phyloP scores from a whole-genome alignment of 2,888 invertebrate species.

The Meliscaeva auricollis region DNA sequence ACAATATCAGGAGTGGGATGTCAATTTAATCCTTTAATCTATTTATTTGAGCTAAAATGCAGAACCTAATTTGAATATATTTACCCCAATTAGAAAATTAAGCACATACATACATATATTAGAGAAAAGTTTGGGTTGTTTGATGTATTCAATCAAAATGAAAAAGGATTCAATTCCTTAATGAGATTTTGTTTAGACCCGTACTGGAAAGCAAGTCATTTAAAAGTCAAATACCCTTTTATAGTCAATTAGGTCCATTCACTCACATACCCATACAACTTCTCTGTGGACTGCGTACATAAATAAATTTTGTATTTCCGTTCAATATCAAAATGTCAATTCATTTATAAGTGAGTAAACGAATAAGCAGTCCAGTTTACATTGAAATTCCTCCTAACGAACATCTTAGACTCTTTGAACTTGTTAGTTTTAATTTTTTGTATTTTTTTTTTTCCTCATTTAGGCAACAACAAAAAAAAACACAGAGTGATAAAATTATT shows the following conservation, averaged over 20 bases:
- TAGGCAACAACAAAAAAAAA: constrained; percentile 22
- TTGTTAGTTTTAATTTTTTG: constrained; percentile 11
- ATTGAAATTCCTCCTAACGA: neutral
- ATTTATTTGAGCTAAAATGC: neutral
- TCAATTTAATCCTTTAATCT: neutral
- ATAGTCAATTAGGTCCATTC: neutral
- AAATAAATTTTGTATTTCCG: constrained; percentile 13
- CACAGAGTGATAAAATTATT: neutral
- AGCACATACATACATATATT: no score
- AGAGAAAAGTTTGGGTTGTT: no score
- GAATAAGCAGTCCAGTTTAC: constrained; percentile 5
- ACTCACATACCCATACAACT: neutral
- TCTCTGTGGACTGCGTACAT: neutral
- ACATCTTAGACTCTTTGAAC: constrained; percentile 48
- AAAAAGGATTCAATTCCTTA: neutral
- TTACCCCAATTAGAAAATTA: neutral
- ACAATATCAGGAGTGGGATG: no score
- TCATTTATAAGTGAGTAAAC: constrained; percentile 21
- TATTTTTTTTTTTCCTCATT: neutral
- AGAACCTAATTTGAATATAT: neutral
- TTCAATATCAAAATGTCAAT: constrained; percentile 51
- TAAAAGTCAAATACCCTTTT: constrained; percentile 28
- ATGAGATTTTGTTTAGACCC: neutral
- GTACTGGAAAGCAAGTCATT: constrained; percentile 1
- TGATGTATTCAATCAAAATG: neutral